Evolutionary conservation across 2,797 vertebrate species (phyloP).

Genomic region (Anas flavirostris): DNA sequence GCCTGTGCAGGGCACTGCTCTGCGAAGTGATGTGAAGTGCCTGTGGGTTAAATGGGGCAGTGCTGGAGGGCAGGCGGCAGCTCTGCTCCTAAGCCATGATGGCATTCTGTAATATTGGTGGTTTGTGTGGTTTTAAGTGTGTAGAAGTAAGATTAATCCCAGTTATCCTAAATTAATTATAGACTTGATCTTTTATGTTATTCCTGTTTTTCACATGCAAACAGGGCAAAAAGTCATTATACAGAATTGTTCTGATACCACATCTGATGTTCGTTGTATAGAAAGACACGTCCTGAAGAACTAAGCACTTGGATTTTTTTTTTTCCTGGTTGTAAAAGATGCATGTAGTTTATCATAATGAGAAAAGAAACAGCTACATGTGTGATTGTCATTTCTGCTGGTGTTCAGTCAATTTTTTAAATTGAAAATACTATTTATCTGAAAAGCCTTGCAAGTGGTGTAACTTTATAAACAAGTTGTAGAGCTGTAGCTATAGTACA

Average conservation of each 20-base stretch:
- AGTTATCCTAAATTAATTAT: background rate
- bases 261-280: too few relatives aligned
- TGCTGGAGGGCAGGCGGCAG: background rate
- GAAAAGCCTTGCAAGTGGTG: background rate
- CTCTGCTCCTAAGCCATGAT: rapidly evolving
- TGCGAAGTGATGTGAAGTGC: background rate
- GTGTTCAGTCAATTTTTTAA: background rate
- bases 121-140: background rate
- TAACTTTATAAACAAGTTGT: background rate
- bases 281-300: background rate
- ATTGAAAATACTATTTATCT: background rate
- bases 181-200: background rate
- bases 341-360: background rate
- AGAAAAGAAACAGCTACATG: background rate
- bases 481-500: background rate
- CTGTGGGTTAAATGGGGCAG: rapidly evolving
- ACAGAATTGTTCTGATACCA: background rate
- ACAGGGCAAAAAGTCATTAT: background rate
- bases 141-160: background rate
- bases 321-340: background rate
- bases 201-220: background rate
- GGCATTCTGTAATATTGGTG: background rate
- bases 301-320: background rate
- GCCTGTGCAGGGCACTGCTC: background rate
- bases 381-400: background rate